These are phyloP conservation scores for Pseudoips prasinana DNA, from an alignment of 2,888 invertebrate species.

Conservation along the genomic window DNA sequence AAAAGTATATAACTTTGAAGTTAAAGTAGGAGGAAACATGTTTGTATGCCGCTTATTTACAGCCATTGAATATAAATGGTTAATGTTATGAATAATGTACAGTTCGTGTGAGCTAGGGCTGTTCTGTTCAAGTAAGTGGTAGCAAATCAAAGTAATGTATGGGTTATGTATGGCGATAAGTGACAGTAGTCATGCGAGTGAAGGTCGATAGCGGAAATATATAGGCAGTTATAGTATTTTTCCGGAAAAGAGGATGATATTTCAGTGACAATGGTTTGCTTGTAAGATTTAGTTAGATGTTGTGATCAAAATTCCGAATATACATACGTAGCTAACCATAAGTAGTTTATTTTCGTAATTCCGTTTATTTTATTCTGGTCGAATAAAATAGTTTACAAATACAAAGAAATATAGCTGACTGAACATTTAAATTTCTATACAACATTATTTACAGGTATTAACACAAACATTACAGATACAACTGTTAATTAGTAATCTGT, in stretches of 20 bases:
- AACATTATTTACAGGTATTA: too few species aligned
- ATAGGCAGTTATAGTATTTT: conserved; percentile 14
- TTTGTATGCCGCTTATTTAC: conserved; percentile 28
- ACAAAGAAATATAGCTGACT: too few species aligned
- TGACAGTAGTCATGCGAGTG: conserved; percentile 19
- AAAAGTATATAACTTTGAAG: conserved; percentile 34
- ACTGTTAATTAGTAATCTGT: too few species aligned
- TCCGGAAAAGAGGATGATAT: conserved; percentile 13
- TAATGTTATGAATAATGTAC: conserved; percentile 23
- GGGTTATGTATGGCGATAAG: conserved; percentile 12
- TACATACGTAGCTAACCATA: too few species aligned
- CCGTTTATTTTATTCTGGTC: too few species aligned
- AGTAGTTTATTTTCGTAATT: too few species aligned
- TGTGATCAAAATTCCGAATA: too few species aligned
- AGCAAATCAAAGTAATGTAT: conserved; percentile 22
- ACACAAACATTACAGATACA: too few species aligned
- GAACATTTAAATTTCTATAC: too few species aligned
- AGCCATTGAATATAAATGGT: conserved; percentile 32
- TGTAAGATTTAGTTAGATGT: too few species aligned
- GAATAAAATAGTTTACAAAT: too few species aligned
- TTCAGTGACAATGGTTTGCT: too few species aligned
- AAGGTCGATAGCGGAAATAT: conserved; percentile 17
- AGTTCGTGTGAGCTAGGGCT: conserved; percentile 18
- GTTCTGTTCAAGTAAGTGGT: conserved; percentile 8
- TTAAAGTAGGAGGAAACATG: conserved; percentile 26